Evolutionary conservation across 2,113 vertebrate species (phyloP).

Genomic region (Poecile atricapillus): DNA sequence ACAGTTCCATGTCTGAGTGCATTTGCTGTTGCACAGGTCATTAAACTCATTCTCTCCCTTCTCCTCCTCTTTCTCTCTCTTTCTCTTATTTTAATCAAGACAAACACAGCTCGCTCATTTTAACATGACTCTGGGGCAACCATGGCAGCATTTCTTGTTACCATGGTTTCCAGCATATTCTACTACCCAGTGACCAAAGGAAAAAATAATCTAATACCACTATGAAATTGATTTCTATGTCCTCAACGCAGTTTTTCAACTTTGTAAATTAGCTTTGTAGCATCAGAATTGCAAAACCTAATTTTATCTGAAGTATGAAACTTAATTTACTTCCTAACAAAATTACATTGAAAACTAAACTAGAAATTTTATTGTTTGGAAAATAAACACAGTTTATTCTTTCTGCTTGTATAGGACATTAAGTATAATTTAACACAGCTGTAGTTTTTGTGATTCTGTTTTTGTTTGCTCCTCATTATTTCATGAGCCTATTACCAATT

Average conservation of each 20-base stretch:
- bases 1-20: background rate
- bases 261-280: background rate
- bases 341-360: background rate
- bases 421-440: conserved; percentile 48
- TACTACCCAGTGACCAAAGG: background rate
- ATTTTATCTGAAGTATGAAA: background rate
- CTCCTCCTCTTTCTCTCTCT: background rate
- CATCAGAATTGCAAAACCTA: background rate
- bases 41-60: background rate
- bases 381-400: conserved; percentile 32
- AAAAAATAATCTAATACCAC: background rate
- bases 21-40: background rate
- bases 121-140: background rate
- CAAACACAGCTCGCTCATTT: background rate
- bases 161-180: conserved; percentile 10
- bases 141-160: background rate
- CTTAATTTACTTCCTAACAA: conserved; percentile 30
- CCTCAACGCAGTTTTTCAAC: background rate
- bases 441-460: conserved; percentile 28
- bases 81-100: background rate
- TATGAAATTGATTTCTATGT: background rate
- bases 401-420: background rate
- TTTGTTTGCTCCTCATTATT: conserved; percentile 40
- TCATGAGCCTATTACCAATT: conserved; percentile 32
- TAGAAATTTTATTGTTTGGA: conserved; percentile 39